These are phyloP conservation scores for Drosophila helvetica DNA, from an alignment of 2,888 invertebrate species.

Conservation along the genomic window DNA sequence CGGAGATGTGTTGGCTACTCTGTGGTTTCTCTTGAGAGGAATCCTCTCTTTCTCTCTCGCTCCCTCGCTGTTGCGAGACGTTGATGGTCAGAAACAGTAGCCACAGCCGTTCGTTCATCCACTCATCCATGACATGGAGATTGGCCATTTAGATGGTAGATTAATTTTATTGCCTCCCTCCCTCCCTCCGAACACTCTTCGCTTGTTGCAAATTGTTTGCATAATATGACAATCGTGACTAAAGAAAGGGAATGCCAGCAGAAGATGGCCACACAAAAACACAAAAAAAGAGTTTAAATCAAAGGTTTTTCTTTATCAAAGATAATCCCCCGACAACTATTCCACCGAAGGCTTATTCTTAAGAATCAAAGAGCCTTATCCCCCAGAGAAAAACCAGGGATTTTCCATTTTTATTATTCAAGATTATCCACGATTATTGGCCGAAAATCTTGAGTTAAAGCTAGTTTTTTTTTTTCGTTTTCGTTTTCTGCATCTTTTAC, in stretches of 20 bases:
- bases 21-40: conserved; percentile 47
- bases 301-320: too few relatives aligned
- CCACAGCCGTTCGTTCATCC: conserved; percentile 58
- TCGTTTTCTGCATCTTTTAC: conserved; percentile 12
- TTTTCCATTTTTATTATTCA: conserved; percentile 20
- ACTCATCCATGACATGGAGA: conserved; percentile 60
- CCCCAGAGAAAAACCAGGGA: conserved; percentile 31
- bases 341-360: too few relatives aligned
- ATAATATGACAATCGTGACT: conserved; percentile 72
- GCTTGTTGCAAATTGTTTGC: conserved; percentile 73
- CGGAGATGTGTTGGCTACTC: conserved; percentile 15
- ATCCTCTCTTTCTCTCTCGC: not conserved
- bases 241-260: not conserved
- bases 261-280: not conserved
- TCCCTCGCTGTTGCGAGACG: not conserved
- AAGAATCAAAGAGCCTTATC: conserved; percentile 9
- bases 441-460: conserved; percentile 16
- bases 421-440: conserved; percentile 31
- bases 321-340: too few relatives aligned
- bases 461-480: conserved; percentile 18
- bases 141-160: conserved; percentile 75
- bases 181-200: conserved; percentile 49
- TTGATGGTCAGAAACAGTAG: conserved; percentile 12
- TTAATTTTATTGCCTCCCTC: conserved; percentile 72
- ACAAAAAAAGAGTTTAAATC: conserved; percentile 32